Conservation (phyloP, 1,140 invertebrate species). For the Zophobas morio region DNA sequence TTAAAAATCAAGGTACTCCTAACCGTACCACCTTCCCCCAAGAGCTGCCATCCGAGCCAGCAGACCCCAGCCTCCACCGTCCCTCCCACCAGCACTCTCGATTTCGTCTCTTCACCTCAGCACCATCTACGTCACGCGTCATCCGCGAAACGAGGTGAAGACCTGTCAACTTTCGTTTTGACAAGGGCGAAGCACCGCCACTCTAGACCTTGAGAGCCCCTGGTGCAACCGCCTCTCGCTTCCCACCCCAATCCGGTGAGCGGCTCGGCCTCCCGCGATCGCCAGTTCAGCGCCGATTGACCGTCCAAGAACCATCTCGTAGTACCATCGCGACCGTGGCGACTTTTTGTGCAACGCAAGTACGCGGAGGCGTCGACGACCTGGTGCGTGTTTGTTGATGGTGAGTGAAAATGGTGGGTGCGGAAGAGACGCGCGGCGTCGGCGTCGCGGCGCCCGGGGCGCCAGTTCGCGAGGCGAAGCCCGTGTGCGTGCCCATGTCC, state of each 20-base stretch:
- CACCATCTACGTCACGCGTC: neutral
- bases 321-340: conserved; percentile 1
- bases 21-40: no score
- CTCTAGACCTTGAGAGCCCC: conserved; percentile 33
- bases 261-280: conserved; percentile 52
- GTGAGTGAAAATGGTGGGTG: conserved; percentile 46
- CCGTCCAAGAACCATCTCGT: conserved; percentile 57
- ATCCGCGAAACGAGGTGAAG: neutral
- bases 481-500: conserved; percentile 68
- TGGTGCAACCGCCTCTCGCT: conserved; percentile 7
- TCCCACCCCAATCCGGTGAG: conserved; percentile 59
- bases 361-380: neutral
- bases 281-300: conserved; percentile 58
- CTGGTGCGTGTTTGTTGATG: conserved; percentile 26
- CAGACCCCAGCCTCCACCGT: neutral
- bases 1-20: no score
- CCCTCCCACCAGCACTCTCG: no score
- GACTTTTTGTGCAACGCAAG: neutral
- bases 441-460: conserved; percentile 52
- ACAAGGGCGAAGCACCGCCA: conserved; percentile 30
- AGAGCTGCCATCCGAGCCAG: no score
- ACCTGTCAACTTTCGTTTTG: conserved; percentile 40
- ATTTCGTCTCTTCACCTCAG: no score
- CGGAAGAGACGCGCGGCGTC: conserved; percentile 45
- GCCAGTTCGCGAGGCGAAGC: conserved; percentile 29